Conservation (phyloP, 2,113 vertebrate genomes). For the Hiodon alosoides region DNA sequence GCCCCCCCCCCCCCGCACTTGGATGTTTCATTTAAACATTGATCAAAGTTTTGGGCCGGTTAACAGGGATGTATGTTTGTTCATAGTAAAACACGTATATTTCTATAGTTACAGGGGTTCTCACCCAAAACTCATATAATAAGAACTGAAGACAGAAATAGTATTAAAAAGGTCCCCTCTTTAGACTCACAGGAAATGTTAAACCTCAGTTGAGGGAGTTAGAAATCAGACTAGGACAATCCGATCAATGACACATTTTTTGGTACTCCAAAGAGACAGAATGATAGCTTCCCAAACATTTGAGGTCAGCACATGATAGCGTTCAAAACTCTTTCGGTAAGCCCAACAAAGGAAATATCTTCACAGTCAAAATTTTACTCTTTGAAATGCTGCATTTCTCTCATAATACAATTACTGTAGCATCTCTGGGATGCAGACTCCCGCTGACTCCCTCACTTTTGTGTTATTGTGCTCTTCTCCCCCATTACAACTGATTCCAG, state of each 20-base stretch:
- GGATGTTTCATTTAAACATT: neutral
- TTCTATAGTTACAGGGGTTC: neutral
- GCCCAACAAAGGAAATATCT: constrained; percentile 36
- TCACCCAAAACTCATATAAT: neutral
- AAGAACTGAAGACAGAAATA: neutral
- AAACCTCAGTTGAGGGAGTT: neutral
- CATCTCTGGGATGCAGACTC: neutral
- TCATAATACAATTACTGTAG: constrained; percentile 35
- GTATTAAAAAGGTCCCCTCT: neutral
- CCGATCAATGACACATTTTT: constrained; percentile 6
- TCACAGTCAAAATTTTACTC: constrained; percentile 42
- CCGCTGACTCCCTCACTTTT: constrained; percentile 21
- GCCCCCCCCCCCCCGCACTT: no score
- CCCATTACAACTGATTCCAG: constrained; percentile 51
- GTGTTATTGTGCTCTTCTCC: constrained; percentile 37
- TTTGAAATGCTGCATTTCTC: constrained; percentile 34
- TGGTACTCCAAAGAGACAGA: constrained; percentile 35
- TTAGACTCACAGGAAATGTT: neutral
- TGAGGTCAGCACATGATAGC: constrained; percentile 17
- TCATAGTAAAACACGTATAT: neutral
- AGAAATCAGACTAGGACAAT: constrained; percentile 4
- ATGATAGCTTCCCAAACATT: constrained; percentile 39
- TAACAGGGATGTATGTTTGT: neutral
- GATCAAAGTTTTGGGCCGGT: neutral
- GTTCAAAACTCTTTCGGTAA: constrained; percentile 24